Evolutionary conservation across 1,140 invertebrate genomes (phyloP).

Genomic region (Orius insidiosus): DNA sequence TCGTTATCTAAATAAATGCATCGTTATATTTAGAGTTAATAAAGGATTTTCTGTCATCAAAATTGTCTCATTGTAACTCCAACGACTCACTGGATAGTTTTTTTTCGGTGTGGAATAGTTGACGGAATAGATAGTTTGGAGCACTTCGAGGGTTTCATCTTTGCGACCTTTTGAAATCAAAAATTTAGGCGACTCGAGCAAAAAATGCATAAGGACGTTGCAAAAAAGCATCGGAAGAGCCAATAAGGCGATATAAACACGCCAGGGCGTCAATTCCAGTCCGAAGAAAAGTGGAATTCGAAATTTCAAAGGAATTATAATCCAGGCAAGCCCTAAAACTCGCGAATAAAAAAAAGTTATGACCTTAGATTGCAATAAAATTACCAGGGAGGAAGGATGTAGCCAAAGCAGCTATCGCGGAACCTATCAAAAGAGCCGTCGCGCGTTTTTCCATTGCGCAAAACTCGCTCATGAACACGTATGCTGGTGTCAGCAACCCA

Average conservation of each 20-base stretch:
- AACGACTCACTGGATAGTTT: conserved; percentile 44
- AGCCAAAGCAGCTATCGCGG: not conserved
- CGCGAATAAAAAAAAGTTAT: not conserved
- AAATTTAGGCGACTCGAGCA: conserved; percentile 71
- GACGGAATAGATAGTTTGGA: conserved; percentile 35
- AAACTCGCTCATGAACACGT: conserved; percentile 3
- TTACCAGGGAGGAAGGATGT: not conserved
- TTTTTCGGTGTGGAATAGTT: conserved; percentile 42
- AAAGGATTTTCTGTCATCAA: too few species aligned
- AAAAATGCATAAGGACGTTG: conserved; percentile 38
- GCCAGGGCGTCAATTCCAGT: conserved; percentile 36
- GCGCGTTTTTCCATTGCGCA: not conserved
- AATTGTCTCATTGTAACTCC: too few species aligned
- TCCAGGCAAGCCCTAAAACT: conserved; percentile 3
- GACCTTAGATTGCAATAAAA: too few species aligned
- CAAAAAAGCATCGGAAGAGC: conserved; percentile 45
- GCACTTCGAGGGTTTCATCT: conserved; percentile 42
- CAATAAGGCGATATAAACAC: conserved; percentile 48
- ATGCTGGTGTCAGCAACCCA: conserved; percentile 2
- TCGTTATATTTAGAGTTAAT: too few species aligned
- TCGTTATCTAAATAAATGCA: not conserved
- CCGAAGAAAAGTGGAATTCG: not conserved
- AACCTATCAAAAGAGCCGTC: not conserved
- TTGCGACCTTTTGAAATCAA: conserved; percentile 52
- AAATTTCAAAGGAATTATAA: conserved; percentile 4